Percentiles rank a stretch among this genome's conserved stretches.
Evolutionary conservation across 53 echinoderm and acorn worm genomes (phyloP).

Genomic region (Patiria pectinifera): DNA sequence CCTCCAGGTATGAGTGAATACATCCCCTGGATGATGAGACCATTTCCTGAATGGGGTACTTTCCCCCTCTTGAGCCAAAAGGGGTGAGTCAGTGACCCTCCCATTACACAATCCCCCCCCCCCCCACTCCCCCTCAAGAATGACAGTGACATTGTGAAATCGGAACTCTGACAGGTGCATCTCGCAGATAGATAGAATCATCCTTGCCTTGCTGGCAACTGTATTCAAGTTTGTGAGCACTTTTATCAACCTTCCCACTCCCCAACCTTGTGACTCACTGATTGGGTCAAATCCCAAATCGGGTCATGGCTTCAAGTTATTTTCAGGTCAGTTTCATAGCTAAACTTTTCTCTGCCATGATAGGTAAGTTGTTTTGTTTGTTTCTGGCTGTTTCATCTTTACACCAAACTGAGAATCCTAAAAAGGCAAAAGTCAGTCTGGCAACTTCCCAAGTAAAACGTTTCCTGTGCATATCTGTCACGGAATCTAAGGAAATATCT

Average conservation of each 20-base stretch:
- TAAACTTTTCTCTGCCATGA: too few relatives aligned
- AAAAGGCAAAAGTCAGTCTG: too few relatives aligned
- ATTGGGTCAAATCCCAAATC: neutral
- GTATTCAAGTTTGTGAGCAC: neutral
- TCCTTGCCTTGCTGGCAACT: neutral
- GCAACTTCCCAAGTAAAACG: too few relatives aligned
- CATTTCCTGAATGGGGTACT: slow-evolving; percentile 14
- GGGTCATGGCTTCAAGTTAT: neutral
- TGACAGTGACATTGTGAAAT: neutral
- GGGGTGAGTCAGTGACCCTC: slow-evolving; percentile 53
- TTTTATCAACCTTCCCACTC: neutral
- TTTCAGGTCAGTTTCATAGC: neutral
- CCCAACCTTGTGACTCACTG: neutral
- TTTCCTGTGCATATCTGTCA: too few relatives aligned
- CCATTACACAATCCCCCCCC: neutral
- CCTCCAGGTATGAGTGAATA: slow-evolving; percentile 25
- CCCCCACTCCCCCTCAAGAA: neutral
- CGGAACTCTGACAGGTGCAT: slow-evolving; percentile 25
- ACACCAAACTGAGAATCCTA: too few relatives aligned
- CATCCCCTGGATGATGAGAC: slow-evolving; percentile 35
- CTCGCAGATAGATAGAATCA: neutral
- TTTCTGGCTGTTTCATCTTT: too few relatives aligned
- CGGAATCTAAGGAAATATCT: too few relatives aligned
- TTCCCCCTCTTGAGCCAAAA: slow-evolving; percentile 3
- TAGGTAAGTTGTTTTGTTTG: too few relatives aligned